These are phyloP conservation scores for Drosophila carrolli DNA, from an alignment of 1,140 invertebrate genomes.

Conservation along the genomic window DNA sequence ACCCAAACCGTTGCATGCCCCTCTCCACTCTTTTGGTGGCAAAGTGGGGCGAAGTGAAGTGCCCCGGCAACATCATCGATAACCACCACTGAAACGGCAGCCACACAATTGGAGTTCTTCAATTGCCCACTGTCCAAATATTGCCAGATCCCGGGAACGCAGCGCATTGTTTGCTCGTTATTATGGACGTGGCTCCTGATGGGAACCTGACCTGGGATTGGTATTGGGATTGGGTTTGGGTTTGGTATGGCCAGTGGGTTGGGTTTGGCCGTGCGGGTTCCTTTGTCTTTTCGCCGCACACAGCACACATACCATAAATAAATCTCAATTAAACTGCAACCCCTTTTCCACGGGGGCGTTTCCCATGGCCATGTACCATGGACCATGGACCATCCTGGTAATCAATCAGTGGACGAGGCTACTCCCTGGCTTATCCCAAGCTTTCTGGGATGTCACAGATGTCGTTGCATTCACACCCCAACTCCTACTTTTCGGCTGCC, in stretches of 20 bases:
- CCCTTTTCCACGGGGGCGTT: slow-evolving; percentile 55
- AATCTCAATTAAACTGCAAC: slow-evolving; percentile 82
- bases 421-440: slow-evolving; percentile 29
- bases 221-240: neutral
- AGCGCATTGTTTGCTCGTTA: slow-evolving; percentile 72
- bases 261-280: slow-evolving; percentile 21
- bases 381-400: slow-evolving; percentile 36
- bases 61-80: slow-evolving; percentile 42
- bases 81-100: slow-evolving; percentile 51
- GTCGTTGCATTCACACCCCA: slow-evolving; percentile 60
- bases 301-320: slow-evolving; percentile 63
- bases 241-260: neutral
- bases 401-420: slow-evolving; percentile 64
- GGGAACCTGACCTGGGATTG: slow-evolving; percentile 38
- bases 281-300: slow-evolving; percentile 49
- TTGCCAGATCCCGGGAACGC: slow-evolving; percentile 51
- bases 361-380: slow-evolving; percentile 13
- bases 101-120: slow-evolving; percentile 69
- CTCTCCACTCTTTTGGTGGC: slow-evolving; percentile 20
- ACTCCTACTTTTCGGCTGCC: slow-evolving; percentile 53
- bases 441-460: slow-evolving; percentile 35
- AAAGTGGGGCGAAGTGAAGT: slow-evolving; percentile 27
- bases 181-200: slow-evolving; percentile 53
- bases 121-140: slow-evolving; percentile 75
- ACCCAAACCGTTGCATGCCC: slow-evolving; percentile 56